Base-by-base conservation (phyloP, 1,140 invertebrate genomes). In the Ceratina australensis region DNA sequence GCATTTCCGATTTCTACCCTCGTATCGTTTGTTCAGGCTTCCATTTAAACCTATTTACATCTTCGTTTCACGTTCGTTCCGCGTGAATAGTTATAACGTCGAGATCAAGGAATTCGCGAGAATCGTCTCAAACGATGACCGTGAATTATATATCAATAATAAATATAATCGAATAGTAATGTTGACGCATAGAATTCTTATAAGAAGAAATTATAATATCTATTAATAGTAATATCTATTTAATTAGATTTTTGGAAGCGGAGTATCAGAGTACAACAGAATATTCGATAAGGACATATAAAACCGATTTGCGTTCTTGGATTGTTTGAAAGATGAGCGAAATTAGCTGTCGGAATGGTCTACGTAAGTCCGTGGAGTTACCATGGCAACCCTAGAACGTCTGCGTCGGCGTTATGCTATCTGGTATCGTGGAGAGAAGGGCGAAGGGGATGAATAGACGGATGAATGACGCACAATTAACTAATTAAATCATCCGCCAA, bases 381-480 rank as follows among this genome's bases (percentile, higher is more conserved):
- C 88, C 90, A 92, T 91, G 90, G 91, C 76, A 90, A 92, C 90
- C 81, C 52, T 68, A 83, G 87, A 87, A 83, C 87, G 87, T 88
- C 85, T 81, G 83, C 65, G 79, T 76, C 83, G 75, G 81, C 63
- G 77, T 76, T 82, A 72, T 80, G 85, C 57, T 59, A 82, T 79
- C 74, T 80, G 85, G 56, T 59, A 82, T 79, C 74, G 72, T 66
- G 47, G 73, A 76, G 80, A 69, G 73, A 84, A 81, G 83, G 82
- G 80, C 68, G 78, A 87, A 88, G 89, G 90, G 91, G 89, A 91
- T 91, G 90, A 91, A 92, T 91, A 90, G 90, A 91, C 91, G 91
- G 91, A 91, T 92, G 91, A 91, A 92, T 92, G 91, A 91, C 91
- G 90, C 91, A 92, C 91, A 92, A 92, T 92, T 92, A 92, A 91